Base-by-base conservation (phyloP, 2,113 vertebrate genomes). In the Athene noctua region DNA sequence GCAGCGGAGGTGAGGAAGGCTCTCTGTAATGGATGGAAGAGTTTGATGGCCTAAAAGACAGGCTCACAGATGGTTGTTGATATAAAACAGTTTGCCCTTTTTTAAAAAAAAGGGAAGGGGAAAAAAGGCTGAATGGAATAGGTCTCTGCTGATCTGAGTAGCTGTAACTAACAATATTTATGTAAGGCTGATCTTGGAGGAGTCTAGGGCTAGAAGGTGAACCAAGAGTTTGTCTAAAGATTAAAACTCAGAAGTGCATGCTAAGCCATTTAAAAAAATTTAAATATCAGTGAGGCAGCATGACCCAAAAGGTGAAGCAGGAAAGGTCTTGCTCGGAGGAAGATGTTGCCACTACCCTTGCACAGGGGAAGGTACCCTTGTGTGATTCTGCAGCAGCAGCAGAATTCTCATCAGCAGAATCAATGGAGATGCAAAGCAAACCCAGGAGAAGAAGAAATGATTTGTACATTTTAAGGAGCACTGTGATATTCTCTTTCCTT, bases 21-120 rank as follows among this genome's bases (percentile, higher is more conserved):
- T 98, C 88, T 91, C 93, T 13, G 98, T 98, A 98, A 98, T 98
- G 98, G 98, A 98, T 98, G 98, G 98, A 97, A 97, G 98, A 97
- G 97, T 98, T 98, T 98, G 98, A 98, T 98, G 98, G 97, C 95
- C 97, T 98, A 96, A 98, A 97, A 98, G 97, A 98, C 97, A 98
- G 98, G 88, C 97, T 98, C 98, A 98, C 98, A 98, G 98, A 98
- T 98, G 98, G 98, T 55, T 98, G 97, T 98, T 26, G 71, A 98
- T 98, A 98, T 98, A 98, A 98, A 98, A 97, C 96, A 96, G 97
- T 98, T 97, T 97, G 74, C 65, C 96, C 86, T 90, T 91, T 86
- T 88, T 87, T 77, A 0, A 4, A 42, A 95, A 93, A 91, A 73
- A 57, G 3, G 7, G 22, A 29, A 16, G 25, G 54, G 36, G 2